Evolutionary conservation across 2,888 invertebrate genomes (phyloP), one percentile per base, ranked within the genome.

Genomic region (Phoronis australis): DNA sequence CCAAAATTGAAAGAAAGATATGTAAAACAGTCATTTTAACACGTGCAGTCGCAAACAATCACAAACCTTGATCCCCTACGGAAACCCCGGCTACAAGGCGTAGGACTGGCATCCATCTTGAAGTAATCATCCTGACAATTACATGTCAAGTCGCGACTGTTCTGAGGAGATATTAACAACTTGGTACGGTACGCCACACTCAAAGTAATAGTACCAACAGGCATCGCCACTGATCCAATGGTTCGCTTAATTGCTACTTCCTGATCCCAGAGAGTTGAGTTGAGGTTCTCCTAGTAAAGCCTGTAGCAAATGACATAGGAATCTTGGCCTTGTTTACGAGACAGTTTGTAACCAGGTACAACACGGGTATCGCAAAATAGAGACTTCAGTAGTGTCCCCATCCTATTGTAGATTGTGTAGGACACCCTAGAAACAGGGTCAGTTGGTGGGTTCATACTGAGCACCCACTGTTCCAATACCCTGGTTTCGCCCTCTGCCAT

Each of bases 391-490:
- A 96, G 82, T 47, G 90, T 85, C 52, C 90, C 87, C 91, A 96
- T 91, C 58, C 92, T 83, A 76, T 90, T 92, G 76, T 96, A 95
- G 1, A 94, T 70, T 3, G 67, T 66, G 57, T 71, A 66, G 15
- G 70, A 66, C 3, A 72, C 64, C 40, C 63, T 59, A 6, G 62
- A 65, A 48, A 58, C 57, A 4, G 61, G 59, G 50, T 77, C 76
- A 44, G 60, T 59, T 23, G 63, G 55, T n/a, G n/a, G n/a, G n/a
- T n/a, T n/a, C n/a, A n/a, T n/a, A n/a, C n/a, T n/a, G n/a, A n/a
- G n/a, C n/a, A n/a, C n/a, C 94, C 94, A 95, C 21, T 87, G 83
- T 77, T 95, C 95, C 45, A 95, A 79, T 46, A 90, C 85, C 88
- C 94, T 89, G 62, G 86, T 85, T 72, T 93, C 91, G 9, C 88